Conservation (phyloP, 1,140 invertebrate species). For the Drosophila yakuba region DNA sequence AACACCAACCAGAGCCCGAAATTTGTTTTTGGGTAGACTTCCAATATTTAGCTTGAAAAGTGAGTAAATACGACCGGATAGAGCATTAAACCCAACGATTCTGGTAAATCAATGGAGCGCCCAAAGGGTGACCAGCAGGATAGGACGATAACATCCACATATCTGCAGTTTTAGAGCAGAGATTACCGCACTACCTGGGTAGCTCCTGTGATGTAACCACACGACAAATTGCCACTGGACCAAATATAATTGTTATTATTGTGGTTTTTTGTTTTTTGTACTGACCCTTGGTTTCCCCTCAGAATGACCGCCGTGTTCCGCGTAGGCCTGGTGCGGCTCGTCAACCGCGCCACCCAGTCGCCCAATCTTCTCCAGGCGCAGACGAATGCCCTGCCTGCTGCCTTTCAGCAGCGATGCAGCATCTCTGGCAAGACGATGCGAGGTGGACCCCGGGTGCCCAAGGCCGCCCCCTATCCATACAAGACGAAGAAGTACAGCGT, state of each 20-base stretch:
- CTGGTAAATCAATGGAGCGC: neutral
- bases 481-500: constrained; percentile 87
- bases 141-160: neutral
- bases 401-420: constrained; percentile 85
- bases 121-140: neutral
- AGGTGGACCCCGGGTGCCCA: constrained; percentile 85
- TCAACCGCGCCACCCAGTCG: constrained; percentile 49
- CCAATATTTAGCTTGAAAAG: constrained; percentile 64
- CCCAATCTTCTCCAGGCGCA: constrained; percentile 56
- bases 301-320: constrained; percentile 83
- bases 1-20: neutral
- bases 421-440: constrained; percentile 87
- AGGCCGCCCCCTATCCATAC: constrained; percentile 87
- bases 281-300: neutral
- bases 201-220: constrained; percentile 73
- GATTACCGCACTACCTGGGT: constrained; percentile 1
- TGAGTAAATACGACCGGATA: constrained; percentile 42
- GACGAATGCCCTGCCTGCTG: constrained; percentile 84
- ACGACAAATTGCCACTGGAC: constrained; percentile 24
- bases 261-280: neutral
- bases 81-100: neutral
- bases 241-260: constrained; percentile 27
- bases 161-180: neutral
- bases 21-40: constrained; percentile 68
- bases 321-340: constrained; percentile 74